phyloP scores from a whole-genome alignment of 2,113 vertebrate genomes.

The Cheirogaleus medius region DNA sequence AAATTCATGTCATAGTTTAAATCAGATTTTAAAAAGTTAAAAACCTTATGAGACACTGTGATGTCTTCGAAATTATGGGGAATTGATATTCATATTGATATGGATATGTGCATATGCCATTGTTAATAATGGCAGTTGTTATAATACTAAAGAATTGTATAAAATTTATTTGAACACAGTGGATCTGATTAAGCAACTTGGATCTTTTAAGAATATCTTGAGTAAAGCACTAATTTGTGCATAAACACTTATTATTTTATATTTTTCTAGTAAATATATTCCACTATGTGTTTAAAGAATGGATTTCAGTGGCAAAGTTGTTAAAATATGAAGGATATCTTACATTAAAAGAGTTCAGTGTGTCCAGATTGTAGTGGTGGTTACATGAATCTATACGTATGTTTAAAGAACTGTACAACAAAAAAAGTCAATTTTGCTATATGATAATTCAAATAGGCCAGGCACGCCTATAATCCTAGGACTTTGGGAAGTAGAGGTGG shows the following conservation, averaged over 20 bases:
- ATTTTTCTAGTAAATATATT: background rate
- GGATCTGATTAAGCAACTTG: background rate
- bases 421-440: background rate
- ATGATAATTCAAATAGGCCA: background rate
- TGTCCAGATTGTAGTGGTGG: no score
- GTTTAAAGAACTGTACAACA: background rate
- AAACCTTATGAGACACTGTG: background rate
- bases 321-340: background rate
- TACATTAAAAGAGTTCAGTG: background rate
- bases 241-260: background rate
- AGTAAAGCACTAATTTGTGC: background rate
- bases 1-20: background rate
- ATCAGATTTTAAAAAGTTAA: background rate
- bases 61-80: background rate
- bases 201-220: background rate
- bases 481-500: no score
- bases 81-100: background rate
- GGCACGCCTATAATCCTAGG: no score
- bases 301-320: background rate
- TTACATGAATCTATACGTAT: background rate
- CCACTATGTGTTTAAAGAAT: background rate
- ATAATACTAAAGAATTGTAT: background rate
- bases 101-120: background rate
- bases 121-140: background rate
- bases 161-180: constrained; percentile 39